phyloP scores from a whole-genome alignment of 1,140 invertebrate species.

The Arctopsyche grandis region DNA sequence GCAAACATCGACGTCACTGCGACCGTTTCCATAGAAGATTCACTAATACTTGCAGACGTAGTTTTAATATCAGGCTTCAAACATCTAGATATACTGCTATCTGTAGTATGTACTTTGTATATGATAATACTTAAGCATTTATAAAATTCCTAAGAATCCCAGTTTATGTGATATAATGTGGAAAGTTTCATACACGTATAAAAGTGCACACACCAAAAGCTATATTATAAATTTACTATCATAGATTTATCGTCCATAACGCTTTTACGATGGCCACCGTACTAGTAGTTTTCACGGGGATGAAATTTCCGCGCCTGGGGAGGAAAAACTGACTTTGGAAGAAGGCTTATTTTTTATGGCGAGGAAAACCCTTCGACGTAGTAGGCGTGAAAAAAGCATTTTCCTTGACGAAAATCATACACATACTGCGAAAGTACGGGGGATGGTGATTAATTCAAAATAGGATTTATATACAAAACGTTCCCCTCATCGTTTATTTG shows the following conservation, averaged over 20 bases:
- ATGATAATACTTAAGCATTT: too few relatives aligned
- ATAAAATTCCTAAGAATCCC: too few relatives aligned
- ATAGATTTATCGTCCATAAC: constrained; percentile 43
- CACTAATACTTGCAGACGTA: too few relatives aligned
- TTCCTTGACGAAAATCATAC: constrained; percentile 2
- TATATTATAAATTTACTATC: constrained; percentile 42
- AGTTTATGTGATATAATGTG: neutral
- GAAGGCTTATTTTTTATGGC: constrained; percentile 35
- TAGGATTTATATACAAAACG: constrained; percentile 35
- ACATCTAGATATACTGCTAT: too few relatives aligned
- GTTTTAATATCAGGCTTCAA: too few relatives aligned
- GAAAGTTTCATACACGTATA: neutral
- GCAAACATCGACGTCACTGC: too few relatives aligned
- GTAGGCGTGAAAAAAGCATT: constrained; percentile 17
- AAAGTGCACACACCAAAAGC: neutral
- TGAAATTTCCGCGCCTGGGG: neutral
- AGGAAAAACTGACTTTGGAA: constrained; percentile 20
- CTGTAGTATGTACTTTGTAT: too few relatives aligned
- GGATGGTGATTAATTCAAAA: constrained; percentile 21
- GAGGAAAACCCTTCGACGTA: neutral
- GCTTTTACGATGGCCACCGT: constrained; percentile 32
- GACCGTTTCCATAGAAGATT: too few relatives aligned
- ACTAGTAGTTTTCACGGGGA: constrained; percentile 31
- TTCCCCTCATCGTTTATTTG: neutral
- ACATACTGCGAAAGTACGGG: neutral